Percentiles rank a stretch among this genome's conserved stretches.
These are phyloP conservation scores for Lepidocyrtoides sp. DNA, from an alignment of 2,888 invertebrate genomes.

Conservation along the genomic window DNA sequence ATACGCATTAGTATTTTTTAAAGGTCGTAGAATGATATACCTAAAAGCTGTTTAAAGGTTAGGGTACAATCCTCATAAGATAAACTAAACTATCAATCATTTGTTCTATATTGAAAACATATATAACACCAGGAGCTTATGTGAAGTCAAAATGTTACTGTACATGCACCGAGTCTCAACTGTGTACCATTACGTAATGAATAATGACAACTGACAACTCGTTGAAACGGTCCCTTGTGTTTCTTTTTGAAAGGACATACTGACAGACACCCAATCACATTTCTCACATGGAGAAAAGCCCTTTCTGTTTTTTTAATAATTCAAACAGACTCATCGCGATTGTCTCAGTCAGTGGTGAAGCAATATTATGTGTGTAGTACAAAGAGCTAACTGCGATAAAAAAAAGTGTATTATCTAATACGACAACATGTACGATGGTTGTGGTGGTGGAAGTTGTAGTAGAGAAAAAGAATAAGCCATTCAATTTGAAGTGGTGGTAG, in stretches of 20 bases:
- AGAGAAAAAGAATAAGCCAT: not conserved
- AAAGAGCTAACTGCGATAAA: not conserved
- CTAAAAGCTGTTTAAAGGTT: too few relatives aligned
- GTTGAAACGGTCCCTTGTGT: conserved; percentile 14
- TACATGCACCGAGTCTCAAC: not conserved
- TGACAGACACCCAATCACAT: conserved; percentile 39
- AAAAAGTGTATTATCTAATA: conserved; percentile 6
- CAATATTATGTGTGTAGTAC: not conserved
- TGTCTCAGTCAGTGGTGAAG: not conserved
- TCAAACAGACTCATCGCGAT: conserved; percentile 33
- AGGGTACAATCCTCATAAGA: too few relatives aligned
- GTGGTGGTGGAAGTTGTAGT: too few relatives aligned
- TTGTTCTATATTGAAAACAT: too few relatives aligned
- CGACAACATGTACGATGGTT: not conserved
- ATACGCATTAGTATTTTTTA: too few relatives aligned
- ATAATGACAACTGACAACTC: too few relatives aligned
- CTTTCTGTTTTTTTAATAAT: conserved; percentile 19
- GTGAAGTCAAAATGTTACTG: not conserved
- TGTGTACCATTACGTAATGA: not conserved
- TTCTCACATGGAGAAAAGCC: not conserved
- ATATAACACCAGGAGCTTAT: too few relatives aligned
- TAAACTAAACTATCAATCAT: too few relatives aligned
- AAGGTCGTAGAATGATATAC: too few relatives aligned
- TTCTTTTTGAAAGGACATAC: not conserved
- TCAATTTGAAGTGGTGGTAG: not conserved